Conservation (phyloP, 2,888 invertebrate species). For the Sepioteuthis lessoniana region DNA sequence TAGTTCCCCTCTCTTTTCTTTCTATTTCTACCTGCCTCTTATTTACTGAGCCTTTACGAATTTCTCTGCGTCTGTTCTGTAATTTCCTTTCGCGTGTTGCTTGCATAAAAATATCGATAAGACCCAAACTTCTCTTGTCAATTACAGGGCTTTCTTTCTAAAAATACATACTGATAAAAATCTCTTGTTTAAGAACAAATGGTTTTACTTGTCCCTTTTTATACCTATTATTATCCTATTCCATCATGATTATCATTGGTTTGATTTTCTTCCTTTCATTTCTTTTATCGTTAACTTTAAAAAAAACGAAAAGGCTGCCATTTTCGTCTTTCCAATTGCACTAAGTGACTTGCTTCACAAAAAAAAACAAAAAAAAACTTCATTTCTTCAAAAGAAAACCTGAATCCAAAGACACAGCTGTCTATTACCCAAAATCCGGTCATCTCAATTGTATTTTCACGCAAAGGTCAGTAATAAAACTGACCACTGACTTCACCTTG, state of each 20-base stretch:
- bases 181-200: background rate
- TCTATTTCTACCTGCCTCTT: too few relatives aligned
- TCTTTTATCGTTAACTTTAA: background rate
- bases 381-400: background rate
- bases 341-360: background rate
- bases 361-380: too few relatives aligned
- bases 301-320: background rate
- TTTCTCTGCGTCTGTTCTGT: background rate
- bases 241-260: background rate
- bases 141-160: background rate
- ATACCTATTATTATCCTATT: background rate
- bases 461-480: background rate
- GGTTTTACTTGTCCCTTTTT: background rate
- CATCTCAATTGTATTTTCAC: background rate
- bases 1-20: too few relatives aligned
- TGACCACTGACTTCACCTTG: too few relatives aligned
- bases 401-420: background rate
- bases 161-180: background rate
- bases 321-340: background rate
- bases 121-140: background rate
- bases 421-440: background rate
- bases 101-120: background rate
- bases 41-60: background rate
- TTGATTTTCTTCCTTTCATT: background rate
- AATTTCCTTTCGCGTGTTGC: background rate